phyloP scores from a whole-genome alignment of 2,797 vertebrate genomes.

The Echiichthys vipera region DNA sequence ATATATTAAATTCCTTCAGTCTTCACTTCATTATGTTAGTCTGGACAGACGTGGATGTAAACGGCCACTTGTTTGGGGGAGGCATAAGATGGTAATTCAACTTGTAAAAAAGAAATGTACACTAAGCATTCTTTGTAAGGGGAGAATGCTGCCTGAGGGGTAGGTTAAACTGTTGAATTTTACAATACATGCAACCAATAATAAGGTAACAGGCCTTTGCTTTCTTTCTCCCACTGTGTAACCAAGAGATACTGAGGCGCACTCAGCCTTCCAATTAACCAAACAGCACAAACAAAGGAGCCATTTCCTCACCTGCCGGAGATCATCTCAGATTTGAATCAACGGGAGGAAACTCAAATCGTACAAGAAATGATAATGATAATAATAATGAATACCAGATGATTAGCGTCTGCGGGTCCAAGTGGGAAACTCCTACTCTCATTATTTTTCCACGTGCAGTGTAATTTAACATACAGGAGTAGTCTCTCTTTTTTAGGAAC shows the following conservation, averaged over 20 bases:
- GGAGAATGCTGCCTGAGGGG: neutral
- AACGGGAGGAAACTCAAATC: conserved; percentile 38
- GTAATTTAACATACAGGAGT: conserved; percentile 47
- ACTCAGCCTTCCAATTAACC: conserved; percentile 39
- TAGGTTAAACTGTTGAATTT: conserved; percentile 16
- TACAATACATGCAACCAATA: conserved; percentile 9
- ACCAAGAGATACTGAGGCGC: conserved; percentile 8
- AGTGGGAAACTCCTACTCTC: conserved; percentile 24
- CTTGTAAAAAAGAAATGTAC: neutral
- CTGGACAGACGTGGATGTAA: too few species aligned
- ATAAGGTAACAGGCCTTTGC: neutral
- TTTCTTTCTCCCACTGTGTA: neutral
- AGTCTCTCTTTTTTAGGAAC: conserved; percentile 26
- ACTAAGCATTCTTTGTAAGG: neutral
- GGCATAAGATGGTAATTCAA: too few species aligned
- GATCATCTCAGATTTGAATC: conserved; percentile 46
- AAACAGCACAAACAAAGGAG: conserved; percentile 20
- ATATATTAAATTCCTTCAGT: too few species aligned
- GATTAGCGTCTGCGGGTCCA: conserved; percentile 33
- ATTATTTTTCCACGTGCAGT: conserved; percentile 32
- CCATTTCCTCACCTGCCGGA: conserved; percentile 39
- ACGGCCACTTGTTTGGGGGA: too few species aligned
- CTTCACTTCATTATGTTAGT: too few species aligned
- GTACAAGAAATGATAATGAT: too few species aligned
- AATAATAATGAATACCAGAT: conserved; percentile 40